Base-by-base conservation (phyloP, 2,888 invertebrate species). In the Scrobipalpa atriplicella region DNA sequence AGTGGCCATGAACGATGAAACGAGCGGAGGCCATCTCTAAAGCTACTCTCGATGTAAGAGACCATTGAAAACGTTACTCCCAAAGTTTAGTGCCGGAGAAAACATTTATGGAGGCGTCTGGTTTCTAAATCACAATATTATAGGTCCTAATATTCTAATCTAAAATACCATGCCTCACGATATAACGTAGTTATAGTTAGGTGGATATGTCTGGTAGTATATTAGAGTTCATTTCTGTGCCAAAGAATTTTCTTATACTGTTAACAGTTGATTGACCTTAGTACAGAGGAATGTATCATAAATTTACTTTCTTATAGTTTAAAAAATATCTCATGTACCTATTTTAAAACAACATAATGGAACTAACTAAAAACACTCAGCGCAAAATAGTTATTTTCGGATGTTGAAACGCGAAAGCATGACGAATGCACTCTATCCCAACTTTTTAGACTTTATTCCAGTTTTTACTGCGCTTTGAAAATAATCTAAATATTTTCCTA, bases 81-180 rank as follows among this genome's bases (percentile, higher is more conserved):
- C 54, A 13, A 1, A 56, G 54, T 52, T 52, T 51, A 51, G 18
- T 54, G 54, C 54, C 54, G 21, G 47, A 54, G 21, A 54, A 54
- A 54, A 10, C 54, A 54, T 54, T 54, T 56, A 21, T 21, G 54
- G 13, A 29, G 29, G 54, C 54, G 54, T 56, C 54, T 56, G 54
- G 54, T 21, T 21, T 21, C 54, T 21, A 21, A 56, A 19, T 54
- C 54, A 54, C 54, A 21, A 56, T 56, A 21, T 29, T 56, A 29
- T 56, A 0, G 29, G 13, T 21, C 2, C 54, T 54, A 19, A 52
- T 18, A n/a, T 19, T 8, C 52, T 13, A 13, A 39, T 52, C 21
- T 8, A 18, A 10, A 29, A n/a, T n/a, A 29, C 29, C 29, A 29
- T 29, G 29, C 29, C 29, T 29, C 29, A 29, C 29, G 2, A 29